Base-by-base conservation (phyloP, 1,140 invertebrate genomes). In the Drusus annulatus region DNA sequence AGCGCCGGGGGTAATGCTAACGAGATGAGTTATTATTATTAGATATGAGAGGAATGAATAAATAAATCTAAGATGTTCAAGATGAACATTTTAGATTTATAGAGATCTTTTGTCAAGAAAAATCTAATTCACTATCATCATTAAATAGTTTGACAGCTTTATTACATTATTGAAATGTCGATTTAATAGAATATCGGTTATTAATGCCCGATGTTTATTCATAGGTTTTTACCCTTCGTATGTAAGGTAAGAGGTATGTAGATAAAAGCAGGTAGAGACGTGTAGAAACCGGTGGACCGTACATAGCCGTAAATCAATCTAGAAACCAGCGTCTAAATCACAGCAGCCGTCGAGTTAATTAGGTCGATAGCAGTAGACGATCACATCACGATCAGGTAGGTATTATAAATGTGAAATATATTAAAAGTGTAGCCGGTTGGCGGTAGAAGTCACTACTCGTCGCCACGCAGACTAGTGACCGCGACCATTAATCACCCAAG, bases 271-370 rank as follows among this genome's bases (percentile, higher is more conserved):
- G 54, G 54, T 56, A 56, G n/a, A 56, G 4, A 17, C n/a, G 54
- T 56, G 36, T 13, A 65, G 62, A 65, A 28, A 28, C 7, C 62
- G 31, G 17, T n/a, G 62, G n/a, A 10, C n/a, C 54, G 54, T 21
- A 45, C 16, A 68, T 13, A 17, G 16, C 63, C 23, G 63, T 68
- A 68, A 68, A 68, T 68, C 63, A 68, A 68, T 10, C 63, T 6
- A 68, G 28, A 68, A 68, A 68, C 15, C 19, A 17, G n/a, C 21
- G 21, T 68, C 28, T 52, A 71, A 71, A 71, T 71, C 68, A 71
- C 17, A 51, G 36, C 36, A 21, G 51, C 68, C 68, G 50, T 28
- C 45, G 50, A 71, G 19, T 25, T 71, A 71, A 71, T 71, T 51
- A 71, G 45, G 68, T 52, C 36, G 68, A 50, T 25, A 71, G 50